These are phyloP conservation scores for Buteo buteo DNA, from an alignment of 2,113 vertebrate species.

Conservation along the genomic window DNA sequence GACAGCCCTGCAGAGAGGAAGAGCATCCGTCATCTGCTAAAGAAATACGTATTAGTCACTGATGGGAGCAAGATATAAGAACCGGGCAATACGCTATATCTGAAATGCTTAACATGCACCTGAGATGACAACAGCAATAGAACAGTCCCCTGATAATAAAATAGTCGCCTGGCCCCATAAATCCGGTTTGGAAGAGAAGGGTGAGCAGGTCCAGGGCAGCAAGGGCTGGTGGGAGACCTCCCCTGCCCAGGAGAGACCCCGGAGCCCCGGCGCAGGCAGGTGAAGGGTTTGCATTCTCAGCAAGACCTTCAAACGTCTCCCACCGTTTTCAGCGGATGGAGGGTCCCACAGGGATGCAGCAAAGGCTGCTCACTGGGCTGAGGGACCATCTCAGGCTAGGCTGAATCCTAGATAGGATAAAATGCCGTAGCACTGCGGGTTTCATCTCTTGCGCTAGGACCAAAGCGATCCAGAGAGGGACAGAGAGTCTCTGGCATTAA, in stretches of 20 bases:
- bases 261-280: background rate
- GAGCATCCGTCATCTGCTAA: background rate
- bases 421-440: too few relatives aligned
- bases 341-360: background rate
- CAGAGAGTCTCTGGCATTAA: accelerated
- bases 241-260: too few relatives aligned
- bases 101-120: background rate
- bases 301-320: background rate
- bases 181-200: background rate
- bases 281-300: accelerated
- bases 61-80: background rate
- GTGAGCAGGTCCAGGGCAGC: accelerated
- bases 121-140: background rate
- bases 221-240: background rate
- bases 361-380: background rate
- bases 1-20: background rate
- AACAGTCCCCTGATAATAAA: background rate
- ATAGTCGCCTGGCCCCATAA: background rate
- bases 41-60: background rate
- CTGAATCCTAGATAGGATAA: accelerated
- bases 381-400: background rate
- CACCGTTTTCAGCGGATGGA: accelerated
- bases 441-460: background rate
- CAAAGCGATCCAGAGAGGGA: background rate
- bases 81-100: accelerated